Conservation (phyloP, 2,113 vertebrate genomes). For the Hylia prasina region DNA sequence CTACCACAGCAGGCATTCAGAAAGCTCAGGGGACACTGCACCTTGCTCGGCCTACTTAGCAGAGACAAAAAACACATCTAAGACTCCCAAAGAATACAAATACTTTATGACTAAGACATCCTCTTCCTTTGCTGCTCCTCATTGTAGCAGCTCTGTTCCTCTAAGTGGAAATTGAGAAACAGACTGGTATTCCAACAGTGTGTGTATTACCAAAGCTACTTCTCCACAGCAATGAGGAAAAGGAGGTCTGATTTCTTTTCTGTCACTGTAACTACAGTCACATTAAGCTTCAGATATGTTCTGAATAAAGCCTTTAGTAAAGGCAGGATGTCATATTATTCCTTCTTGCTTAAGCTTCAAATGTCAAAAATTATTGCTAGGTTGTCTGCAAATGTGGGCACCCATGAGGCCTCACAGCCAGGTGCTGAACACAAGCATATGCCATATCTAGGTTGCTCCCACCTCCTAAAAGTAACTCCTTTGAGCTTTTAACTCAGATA, state of each 20-base stretch:
- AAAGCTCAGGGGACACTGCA: conserved; percentile 22
- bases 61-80: conserved; percentile 49
- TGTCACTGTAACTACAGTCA: not conserved
- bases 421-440: not conserved
- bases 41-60: conserved; percentile 55
- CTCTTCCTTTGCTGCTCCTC: not conserved
- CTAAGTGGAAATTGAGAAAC: not conserved
- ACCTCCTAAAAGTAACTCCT: not conserved
- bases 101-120: conserved; percentile 21
- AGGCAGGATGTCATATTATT: not conserved
- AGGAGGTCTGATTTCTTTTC: not conserved
- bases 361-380: not conserved
- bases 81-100: conserved; percentile 32
- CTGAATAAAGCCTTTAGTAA: not conserved
- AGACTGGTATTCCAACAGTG: not conserved
- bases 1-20: conserved; percentile 16
- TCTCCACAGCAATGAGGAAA: not conserved
- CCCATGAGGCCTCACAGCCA: accelerated
- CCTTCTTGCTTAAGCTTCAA: not conserved
- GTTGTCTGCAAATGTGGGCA: not conserved
- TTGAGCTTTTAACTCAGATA: not conserved
- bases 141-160: not conserved
- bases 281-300: not conserved
- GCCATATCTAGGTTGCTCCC: not conserved
- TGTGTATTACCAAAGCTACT: not conserved